Conservation (phyloP, 2,113 vertebrate species). For the Apeltes quadracus region DNA sequence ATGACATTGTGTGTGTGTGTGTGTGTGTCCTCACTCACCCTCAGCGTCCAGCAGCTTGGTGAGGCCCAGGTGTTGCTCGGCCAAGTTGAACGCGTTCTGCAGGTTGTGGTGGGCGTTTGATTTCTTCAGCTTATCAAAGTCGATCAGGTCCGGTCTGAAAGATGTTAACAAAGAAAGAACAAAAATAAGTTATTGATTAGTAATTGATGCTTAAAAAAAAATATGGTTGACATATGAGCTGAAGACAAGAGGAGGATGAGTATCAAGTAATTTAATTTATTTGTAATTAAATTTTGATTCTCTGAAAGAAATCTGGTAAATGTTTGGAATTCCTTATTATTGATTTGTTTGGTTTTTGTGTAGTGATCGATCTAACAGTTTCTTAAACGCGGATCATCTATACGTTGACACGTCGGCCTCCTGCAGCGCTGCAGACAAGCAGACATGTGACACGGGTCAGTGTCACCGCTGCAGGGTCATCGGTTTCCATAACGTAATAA, state of each 20-base stretch:
- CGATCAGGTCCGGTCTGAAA: constrained; percentile 94
- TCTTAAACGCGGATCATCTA: too few relatives aligned
- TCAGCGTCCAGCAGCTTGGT: constrained; percentile 93
- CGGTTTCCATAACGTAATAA: too few relatives aligned
- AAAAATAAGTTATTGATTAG: not conserved
- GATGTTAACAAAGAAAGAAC: not conserved
- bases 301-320: too few relatives aligned
- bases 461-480: too few relatives aligned
- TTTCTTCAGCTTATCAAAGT: constrained; percentile 99
- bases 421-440: too few relatives aligned
- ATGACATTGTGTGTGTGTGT: not conserved
- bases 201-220: not conserved
- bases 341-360: too few relatives aligned
- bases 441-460: too few relatives aligned
- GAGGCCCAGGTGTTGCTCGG: constrained; percentile 92
- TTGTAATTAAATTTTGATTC: not conserved
- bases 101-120: constrained; percentile 99
- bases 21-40: constrained; percentile 77
- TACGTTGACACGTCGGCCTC: too few relatives aligned
- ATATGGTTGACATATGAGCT: not conserved
- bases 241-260: not conserved
- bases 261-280: not conserved
- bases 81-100: constrained; percentile 97
- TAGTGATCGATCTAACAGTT: too few relatives aligned
- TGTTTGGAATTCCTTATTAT: too few relatives aligned